Percentiles rank a stretch among this genome's conserved stretches.
phyloP scores from a whole-genome alignment of 2,888 invertebrate genomes.

The Drosophila anomalata region DNA sequence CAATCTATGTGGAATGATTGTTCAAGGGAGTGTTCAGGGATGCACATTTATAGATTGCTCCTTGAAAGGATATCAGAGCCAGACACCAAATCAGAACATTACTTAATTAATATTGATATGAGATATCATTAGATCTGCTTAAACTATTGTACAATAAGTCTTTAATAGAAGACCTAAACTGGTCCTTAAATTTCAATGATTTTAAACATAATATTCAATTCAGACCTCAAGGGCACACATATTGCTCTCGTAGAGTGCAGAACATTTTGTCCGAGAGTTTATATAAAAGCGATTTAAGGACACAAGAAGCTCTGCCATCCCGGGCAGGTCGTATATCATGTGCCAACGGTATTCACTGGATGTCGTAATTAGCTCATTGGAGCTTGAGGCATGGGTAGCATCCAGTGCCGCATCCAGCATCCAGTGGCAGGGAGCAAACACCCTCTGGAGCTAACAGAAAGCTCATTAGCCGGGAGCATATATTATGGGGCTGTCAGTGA shows the following conservation, averaged over 20 bases:
- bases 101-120: no score
- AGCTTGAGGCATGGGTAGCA: slow-evolving; percentile 20
- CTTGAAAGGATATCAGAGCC: background rate
- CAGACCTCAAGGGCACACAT: background rate
- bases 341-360: slow-evolving; percentile 29
- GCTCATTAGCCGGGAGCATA: slow-evolving; percentile 65
- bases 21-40: background rate
- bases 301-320: slow-evolving; percentile 14
- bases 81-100: no score
- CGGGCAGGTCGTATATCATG: slow-evolving; percentile 35
- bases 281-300: slow-evolving; percentile 29
- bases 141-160: background rate
- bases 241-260: slow-evolving; percentile 8
- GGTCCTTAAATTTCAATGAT: no score
- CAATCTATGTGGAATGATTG: slow-evolving; percentile 45
- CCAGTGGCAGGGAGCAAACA: slow-evolving; percentile 20
- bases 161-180: background rate
- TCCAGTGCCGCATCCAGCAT: slow-evolving; percentile 18
- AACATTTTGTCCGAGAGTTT: slow-evolving; percentile 20
- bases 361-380: slow-evolving; percentile 55
- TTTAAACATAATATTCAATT: background rate
- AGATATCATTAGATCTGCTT: no score
- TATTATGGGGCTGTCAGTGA: slow-evolving; percentile 62
- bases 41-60: slow-evolving; percentile 6
- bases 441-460: slow-evolving; percentile 49